Evolutionary conservation across 2,113 vertebrate genomes (phyloP), one percentile per base, ranked within the genome.

Genomic region (Emydura subglobosa): DNA sequence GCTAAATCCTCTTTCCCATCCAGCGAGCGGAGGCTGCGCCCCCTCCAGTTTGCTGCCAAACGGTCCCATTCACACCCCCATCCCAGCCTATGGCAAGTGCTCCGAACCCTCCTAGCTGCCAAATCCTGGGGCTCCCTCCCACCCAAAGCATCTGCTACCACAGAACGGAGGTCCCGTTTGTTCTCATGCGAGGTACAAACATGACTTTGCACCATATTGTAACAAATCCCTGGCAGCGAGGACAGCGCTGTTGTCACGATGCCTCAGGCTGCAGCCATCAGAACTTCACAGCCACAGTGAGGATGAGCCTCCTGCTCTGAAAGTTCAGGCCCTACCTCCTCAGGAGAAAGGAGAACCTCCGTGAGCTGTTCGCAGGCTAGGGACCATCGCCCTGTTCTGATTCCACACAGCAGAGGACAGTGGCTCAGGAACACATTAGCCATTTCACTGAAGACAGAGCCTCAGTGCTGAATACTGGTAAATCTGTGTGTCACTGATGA

Each of bases 81-180:
- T 47, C 42, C 25, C 25, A 59, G 51, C 7, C 81, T 79, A 93
- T 24, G 53, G 65, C 0, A 0, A 81, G 31, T 2, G 2, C 76
- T 50, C 92, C 42, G 83, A 92, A 10, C 3, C 53, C 11, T 83
- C 21, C 74, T 90, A 25, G 31, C 13, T 91, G 39, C 79, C 44
- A 51, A 65, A 83, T 16, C 54, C 82, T 82, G 65, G n/a, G 21
- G 27, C 17, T 90, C 13, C 68, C 68, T 96, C 86, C 80, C 61
- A 91, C 68, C 68, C 31, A 21, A 85, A 92, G n/a, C 59, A 89
- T 89, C 65, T 82, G 82, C 87, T 93, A 24, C 39, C 79, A 7
- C 57, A 83, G 80, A 89, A n/a, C 84, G 7, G 54, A 83, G 72
- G n/a, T 90, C 79, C 83, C 59, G 14, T 51, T 82, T 83, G 54